Conservation (phyloP, 92 coral and sea anemone species). For the Phenganax marumi region DNA sequence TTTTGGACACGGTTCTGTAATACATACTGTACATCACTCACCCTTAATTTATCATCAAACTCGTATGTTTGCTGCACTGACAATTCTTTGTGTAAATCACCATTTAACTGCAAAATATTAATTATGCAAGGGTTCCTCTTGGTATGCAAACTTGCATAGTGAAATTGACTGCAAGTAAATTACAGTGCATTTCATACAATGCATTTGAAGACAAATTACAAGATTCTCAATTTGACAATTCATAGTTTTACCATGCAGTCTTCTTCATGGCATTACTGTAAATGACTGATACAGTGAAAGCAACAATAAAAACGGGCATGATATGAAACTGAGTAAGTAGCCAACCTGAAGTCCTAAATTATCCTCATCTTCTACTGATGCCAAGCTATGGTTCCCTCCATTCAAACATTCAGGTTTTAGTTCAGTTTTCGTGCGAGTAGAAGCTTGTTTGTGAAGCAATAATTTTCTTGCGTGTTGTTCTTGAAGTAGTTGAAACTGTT, state of each 20-base stretch:
- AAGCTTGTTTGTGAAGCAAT: constrained; percentile 72
- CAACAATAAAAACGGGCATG: no score
- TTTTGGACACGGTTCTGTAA: background rate
- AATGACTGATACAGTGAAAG: no score
- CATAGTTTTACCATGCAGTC: no score
- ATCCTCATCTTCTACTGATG: constrained; percentile 49
- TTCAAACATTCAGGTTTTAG: constrained; percentile 32
- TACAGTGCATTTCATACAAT: no score
- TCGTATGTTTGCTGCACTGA: constrained; percentile 18
- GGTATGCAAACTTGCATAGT: background rate
- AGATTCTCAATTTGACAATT: no score
- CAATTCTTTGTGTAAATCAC: constrained; percentile 19
- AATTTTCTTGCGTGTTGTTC: constrained; percentile 90
- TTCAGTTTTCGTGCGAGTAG: constrained; percentile 51
- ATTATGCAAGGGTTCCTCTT: background rate
- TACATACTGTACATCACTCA: background rate
- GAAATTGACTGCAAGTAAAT: background rate
- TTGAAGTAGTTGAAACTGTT: constrained; percentile 88
- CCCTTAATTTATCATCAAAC: constrained; percentile 24
- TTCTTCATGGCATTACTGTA: no score
- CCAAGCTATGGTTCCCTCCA: background rate
- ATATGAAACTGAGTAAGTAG: no score
- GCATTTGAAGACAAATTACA: no score
- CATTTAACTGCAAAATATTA: constrained; percentile 10
- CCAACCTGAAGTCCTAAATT: constrained; percentile 70